Evolutionary conservation across 2,888 invertebrate species (phyloP).

Genomic region (Tholera decimalis): DNA sequence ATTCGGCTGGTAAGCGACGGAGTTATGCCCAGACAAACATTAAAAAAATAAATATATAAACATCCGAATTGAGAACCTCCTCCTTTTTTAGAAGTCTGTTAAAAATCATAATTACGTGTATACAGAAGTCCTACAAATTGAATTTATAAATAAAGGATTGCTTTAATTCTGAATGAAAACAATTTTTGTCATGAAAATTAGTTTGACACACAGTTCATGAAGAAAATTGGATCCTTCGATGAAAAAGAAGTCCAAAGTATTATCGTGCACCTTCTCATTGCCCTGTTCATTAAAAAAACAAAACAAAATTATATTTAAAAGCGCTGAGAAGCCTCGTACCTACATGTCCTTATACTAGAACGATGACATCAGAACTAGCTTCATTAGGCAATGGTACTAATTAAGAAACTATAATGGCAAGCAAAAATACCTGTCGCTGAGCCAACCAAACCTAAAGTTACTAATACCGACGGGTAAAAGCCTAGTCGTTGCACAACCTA

Average conservation of each 20-base stretch:
- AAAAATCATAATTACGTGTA: no score
- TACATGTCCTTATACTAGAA: neutral
- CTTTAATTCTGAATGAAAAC: no score
- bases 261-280: no score
- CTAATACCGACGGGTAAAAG: constrained; percentile 1
- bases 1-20: no score
- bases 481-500: constrained; percentile 22
- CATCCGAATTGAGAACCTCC: no score
- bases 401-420: constrained; percentile 38
- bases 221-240: neutral
- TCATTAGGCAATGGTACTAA: constrained; percentile 21
- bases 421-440: constrained; percentile 8
- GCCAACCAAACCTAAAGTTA: neutral
- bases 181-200: no score
- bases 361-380: constrained; percentile 36
- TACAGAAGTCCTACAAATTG: no score
- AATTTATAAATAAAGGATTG: no score
- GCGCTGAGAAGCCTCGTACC: neutral
- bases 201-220: neutral
- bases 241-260: neutral
- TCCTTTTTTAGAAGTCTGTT: no score
- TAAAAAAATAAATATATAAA: neutral
- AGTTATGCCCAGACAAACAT: no score
- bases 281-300: no score
- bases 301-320: constrained; percentile 18